Evolutionary conservation across 2,797 vertebrate species (phyloP).

Genomic region (Microctenopoma steveboyesi): DNA sequence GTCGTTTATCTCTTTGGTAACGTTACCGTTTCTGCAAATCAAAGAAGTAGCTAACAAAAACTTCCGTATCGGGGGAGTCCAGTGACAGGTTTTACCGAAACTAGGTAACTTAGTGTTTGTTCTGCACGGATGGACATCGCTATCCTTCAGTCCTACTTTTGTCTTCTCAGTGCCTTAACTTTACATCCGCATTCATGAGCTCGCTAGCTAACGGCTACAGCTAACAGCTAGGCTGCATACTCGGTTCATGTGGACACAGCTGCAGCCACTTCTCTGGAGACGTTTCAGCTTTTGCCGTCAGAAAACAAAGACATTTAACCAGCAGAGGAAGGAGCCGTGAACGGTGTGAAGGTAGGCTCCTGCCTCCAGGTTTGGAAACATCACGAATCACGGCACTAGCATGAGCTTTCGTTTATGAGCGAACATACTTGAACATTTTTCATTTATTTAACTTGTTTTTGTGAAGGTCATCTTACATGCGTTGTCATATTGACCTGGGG

Average conservation of each 20-base stretch:
- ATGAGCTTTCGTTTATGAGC: no score
- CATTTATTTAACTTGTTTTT: no score
- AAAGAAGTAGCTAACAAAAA: background rate
- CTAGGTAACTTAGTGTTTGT: background rate
- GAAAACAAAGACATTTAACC: background rate
- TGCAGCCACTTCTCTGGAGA: background rate
- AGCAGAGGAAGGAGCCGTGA: no score
- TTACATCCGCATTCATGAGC: conserved; percentile 32
- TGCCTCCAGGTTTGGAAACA: background rate
- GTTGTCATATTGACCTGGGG: background rate
- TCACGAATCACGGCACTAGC: background rate
- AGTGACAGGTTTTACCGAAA: rapidly evolving
- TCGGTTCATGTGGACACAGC: background rate
- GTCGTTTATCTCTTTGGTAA: background rate
- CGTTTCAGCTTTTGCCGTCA: background rate
- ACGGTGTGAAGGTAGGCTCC: background rate
- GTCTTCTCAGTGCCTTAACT: background rate
- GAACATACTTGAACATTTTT: no score
- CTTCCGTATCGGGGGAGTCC: background rate
- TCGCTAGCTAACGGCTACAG: conserved; percentile 2
- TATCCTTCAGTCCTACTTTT: background rate
- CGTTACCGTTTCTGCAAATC: background rate
- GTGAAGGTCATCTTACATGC: background rate
- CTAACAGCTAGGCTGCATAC: background rate
- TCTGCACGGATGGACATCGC: no score